Base-by-base conservation (phyloP, 2,113 vertebrate species). In the Columba janthina region DNA sequence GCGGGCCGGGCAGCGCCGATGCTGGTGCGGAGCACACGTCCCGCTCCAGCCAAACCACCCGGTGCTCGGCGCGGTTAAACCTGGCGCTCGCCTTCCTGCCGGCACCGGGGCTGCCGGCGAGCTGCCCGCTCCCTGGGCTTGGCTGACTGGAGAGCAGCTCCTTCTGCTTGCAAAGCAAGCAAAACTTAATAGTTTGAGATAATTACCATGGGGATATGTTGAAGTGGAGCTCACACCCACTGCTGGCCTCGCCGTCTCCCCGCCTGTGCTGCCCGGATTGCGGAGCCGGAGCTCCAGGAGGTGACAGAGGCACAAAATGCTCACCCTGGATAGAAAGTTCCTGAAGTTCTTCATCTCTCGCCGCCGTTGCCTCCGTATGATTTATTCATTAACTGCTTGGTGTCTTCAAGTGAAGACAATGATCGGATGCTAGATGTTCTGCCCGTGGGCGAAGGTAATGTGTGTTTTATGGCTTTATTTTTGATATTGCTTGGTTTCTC, bases 1-100 rank as follows among this genome's bases (percentile, higher is more conserved):
- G 96, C 46, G 71, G 86, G 90, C 21, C 66, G 25, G 91, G 65
- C 81, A 96, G 92, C 94, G 70, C 91, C 94, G 56, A 64, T 64
- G 72, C 79, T 44, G 42, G 7, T 44, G 42, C 42, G 42, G 42
- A 44, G 42, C 42, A 8, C 42, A 44, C 42, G 16, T 44, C 42
- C 42, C 16, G 42, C 42, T 44, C 42, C 42, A 44, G 42, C 42
- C 42, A 8, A 44, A 17, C 42, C 42, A 18, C 64, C 67, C 6
- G 61, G 15, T 28, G 57, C 84, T 91, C 28, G 4, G 83, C 50
- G 3, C 26, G 11, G 79, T 9, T 69, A 40, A 76, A 81, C 40
- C 48, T 21, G 8, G 48, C 19, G 10, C 48, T 50, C 11, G 48
- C 48, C 48, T 50, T 44, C 42, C 42, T 42, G 42, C 42, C 42